Evolutionary conservation across 2,797 vertebrate species (phyloP).

Genomic region (Varecia variegata): DNA sequence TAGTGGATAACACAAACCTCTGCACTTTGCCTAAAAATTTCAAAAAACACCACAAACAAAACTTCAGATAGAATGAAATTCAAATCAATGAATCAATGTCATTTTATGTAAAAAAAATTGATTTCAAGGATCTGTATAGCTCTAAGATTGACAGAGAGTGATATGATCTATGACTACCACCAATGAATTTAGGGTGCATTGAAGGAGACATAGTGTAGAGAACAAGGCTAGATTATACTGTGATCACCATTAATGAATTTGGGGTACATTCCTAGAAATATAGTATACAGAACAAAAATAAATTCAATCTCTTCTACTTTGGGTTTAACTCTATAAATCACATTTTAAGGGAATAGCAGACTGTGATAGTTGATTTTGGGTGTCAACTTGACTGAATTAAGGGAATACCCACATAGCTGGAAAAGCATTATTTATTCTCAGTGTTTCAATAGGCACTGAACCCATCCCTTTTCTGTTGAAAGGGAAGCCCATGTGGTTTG

Average conservation of each 20-base stretch:
- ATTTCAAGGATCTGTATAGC: background rate
- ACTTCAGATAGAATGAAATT: background rate
- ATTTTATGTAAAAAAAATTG: slow-evolving; percentile 18
- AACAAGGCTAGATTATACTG: background rate
- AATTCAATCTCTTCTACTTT: background rate
- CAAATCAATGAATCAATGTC: background rate
- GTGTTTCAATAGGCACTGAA: background rate
- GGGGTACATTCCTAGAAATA: background rate
- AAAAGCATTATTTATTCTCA: background rate
- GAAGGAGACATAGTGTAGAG: background rate
- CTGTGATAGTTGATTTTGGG: background rate
- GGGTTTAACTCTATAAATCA: background rate
- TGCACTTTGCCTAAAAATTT: background rate
- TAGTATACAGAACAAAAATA: background rate
- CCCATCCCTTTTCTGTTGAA: background rate
- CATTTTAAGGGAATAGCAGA: background rate
- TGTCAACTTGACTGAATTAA: too few relatives aligned
- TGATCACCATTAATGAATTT: background rate
- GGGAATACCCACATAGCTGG: background rate
- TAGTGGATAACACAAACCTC: background rate
- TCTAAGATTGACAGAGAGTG: background rate
- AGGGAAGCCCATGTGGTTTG: background rate
- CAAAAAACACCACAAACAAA: background rate
- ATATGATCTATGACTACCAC: background rate
- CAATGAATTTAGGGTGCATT: background rate